These are phyloP conservation scores for Nesoenas mayeri DNA, from an alignment of 2,113 vertebrate species.

Conservation along the genomic window DNA sequence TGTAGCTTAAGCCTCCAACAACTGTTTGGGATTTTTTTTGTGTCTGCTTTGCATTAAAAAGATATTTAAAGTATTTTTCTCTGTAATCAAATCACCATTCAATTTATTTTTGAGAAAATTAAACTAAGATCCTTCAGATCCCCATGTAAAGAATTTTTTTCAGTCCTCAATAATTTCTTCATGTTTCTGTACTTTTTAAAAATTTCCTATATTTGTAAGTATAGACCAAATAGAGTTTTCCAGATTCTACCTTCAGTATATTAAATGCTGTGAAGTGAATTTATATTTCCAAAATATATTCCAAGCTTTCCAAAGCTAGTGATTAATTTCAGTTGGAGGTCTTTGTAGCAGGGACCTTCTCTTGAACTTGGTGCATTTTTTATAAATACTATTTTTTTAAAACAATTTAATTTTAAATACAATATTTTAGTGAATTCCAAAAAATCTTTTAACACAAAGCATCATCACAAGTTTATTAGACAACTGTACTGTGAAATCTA, in stretches of 20 bases:
- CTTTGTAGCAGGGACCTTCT: neutral
- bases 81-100: neutral
- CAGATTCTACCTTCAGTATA: neutral
- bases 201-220: neutral
- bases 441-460: accelerated
- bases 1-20: neutral
- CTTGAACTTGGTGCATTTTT: neutral
- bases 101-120: neutral
- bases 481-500: neutral
- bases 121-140: neutral
- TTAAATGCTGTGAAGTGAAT: neutral
- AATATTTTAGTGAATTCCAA: neutral
- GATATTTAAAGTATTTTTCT: neutral
- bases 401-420: neutral
- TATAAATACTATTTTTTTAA: neutral
- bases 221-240: neutral
- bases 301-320: neutral
- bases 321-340: neutral
- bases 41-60: neutral
- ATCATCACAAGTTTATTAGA: neutral
- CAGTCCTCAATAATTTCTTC: neutral
- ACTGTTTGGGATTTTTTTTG: neutral
- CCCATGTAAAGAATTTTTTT: neutral
- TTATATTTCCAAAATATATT: neutral
- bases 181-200: neutral